Conservation (phyloP, 2,113 vertebrate species). For the Strigops habroptila region DNA sequence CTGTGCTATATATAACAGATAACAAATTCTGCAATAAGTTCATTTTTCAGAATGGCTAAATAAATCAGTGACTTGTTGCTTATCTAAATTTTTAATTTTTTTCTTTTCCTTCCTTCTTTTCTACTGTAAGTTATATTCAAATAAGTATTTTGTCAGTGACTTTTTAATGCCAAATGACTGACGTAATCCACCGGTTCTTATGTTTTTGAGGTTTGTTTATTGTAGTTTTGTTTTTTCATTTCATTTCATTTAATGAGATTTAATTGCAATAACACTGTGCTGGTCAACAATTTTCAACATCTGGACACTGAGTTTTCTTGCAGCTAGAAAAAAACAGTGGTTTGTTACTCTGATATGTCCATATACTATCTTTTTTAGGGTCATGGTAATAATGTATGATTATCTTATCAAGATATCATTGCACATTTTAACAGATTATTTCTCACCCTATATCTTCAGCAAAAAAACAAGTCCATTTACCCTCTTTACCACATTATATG, state of each 20-base stretch:
- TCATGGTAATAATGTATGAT: neutral
- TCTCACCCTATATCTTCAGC: neutral
- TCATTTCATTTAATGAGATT: neutral
- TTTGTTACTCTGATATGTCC: neutral
- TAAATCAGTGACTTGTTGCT: neutral
- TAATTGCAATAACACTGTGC: neutral
- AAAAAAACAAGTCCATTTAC: neutral
- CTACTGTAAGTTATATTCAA: neutral
- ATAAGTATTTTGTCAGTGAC: neutral
- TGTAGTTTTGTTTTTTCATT: fast-evolving
- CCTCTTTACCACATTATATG: neutral
- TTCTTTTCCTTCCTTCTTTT: neutral
- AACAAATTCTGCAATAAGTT: neutral
- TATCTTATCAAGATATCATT: neutral
- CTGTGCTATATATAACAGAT: neutral
- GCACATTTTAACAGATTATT: neutral
- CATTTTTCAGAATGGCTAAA: neutral
- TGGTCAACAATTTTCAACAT: neutral
- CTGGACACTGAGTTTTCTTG: neutral
- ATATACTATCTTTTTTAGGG: neutral
- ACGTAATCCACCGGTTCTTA: neutral
- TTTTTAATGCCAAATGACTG: neutral
- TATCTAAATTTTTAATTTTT: neutral
- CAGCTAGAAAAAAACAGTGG: neutral
- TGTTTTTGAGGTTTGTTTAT: neutral